phyloP scores from a whole-genome alignment of 2,888 invertebrate species.

The Synergus itoensis region DNA sequence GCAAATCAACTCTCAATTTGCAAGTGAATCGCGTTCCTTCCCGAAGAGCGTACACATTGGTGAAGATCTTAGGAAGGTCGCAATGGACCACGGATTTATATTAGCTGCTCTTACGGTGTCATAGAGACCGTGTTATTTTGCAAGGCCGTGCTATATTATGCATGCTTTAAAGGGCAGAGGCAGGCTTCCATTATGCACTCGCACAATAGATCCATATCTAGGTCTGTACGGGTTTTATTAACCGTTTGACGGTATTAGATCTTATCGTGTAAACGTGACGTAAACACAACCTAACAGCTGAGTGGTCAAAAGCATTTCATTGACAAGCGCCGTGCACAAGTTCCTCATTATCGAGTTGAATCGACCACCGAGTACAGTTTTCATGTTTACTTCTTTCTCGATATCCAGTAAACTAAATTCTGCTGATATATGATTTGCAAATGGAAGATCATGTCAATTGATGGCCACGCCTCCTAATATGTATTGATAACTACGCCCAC shows the following conservation, averaged over 20 bases:
- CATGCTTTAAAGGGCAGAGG: slow-evolving; percentile 60
- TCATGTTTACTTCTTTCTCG: background rate
- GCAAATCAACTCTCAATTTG: slow-evolving; percentile 53
- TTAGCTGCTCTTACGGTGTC: slow-evolving; percentile 48
- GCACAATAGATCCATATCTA: slow-evolving; percentile 71
- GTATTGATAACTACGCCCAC: too few relatives aligned
- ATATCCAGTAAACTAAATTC: background rate
- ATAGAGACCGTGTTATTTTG: slow-evolving; percentile 57
- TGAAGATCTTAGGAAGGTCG: slow-evolving; percentile 21
- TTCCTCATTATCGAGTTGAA: slow-evolving; percentile 6
- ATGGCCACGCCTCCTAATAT: too few relatives aligned
- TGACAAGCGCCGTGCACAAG: slow-evolving; percentile 4
- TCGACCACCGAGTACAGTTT: background rate
- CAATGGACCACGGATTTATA: background rate
- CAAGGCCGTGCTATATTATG: slow-evolving; percentile 63
- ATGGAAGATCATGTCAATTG: too few relatives aligned
- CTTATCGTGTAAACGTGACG: slow-evolving; percentile 64
- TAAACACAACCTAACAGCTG: slow-evolving; percentile 57
- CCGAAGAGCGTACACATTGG: background rate
- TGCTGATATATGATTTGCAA: too few relatives aligned
- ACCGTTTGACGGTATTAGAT: slow-evolving; percentile 67
- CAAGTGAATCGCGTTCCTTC: slow-evolving; percentile 50
- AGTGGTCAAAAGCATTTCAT: slow-evolving; percentile 17
- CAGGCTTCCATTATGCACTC: slow-evolving; percentile 64
- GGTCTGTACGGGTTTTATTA: slow-evolving; percentile 70